Base-by-base conservation (phyloP, 2,888 invertebrate genomes). In the Frankliniella fusca region DNA sequence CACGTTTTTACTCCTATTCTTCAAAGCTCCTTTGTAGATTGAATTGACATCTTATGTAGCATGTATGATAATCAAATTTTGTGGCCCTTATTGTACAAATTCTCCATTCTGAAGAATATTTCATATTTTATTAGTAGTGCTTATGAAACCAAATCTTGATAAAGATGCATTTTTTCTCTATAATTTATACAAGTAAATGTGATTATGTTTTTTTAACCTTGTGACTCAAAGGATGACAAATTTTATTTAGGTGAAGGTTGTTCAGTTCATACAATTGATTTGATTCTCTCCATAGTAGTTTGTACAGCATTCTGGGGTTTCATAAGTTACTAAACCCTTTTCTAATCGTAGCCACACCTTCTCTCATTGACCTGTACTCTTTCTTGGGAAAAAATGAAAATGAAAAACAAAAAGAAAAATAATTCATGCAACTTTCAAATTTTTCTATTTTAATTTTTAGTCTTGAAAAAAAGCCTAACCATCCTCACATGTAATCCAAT, bases 61-160 rank as follows among this genome's bases (percentile, higher is more conserved):
- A 61, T 20, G n/a, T 61, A 61, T 61, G 15, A 61, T 38, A 12
- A 18, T 61, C 61, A 61, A 61, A 61, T 61, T 38, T 61, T 10
- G 61, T 61, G n/a, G 61, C n/a, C 61, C n/a, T 61, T 61, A 61
- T n/a, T 61, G 61, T 61, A 61, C 61, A 61, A 61, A 61, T 61
- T 61, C 18, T 61, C n/a, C n/a, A 61, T 61, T 61, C 61, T 61
- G 27, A 54, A 54, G 54, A 15, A 20, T 20, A 54, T 38, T 38
- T 38, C 10, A 76, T 27, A 76, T 76, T 76, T 76, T 54, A 54
- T 76, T 76, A 76, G 27, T 61, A 23, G 12, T 76, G 70, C 70
- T 76, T 76, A 76, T 76, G 70, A 76, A 76, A 76, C 70, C 70
- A 11, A 23, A 27, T 76, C 27, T 76, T 23, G 12, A 76, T 27